These are phyloP conservation scores for Choloepus hoffmanni DNA, from an alignment of 2,113 vertebrate genomes.

Conservation along the genomic window DNA sequence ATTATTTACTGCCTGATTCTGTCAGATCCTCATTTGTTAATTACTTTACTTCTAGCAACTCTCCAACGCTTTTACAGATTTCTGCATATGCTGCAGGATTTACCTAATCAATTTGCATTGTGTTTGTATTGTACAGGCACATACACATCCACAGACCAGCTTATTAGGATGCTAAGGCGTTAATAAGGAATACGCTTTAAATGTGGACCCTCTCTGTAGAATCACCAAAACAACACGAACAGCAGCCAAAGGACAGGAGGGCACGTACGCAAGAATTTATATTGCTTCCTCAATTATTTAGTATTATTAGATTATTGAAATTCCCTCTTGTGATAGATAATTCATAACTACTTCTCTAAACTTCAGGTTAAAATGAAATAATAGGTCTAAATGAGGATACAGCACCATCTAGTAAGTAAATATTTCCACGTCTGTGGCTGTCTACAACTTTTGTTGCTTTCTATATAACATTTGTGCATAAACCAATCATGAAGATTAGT, in stretches of 20 bases:
- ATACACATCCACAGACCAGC: not conserved
- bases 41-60: slow-evolving; percentile 24
- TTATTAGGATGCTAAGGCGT: not conserved
- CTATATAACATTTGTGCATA: slow-evolving; percentile 6
- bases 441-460: slow-evolving; percentile 29
- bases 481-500: slow-evolving; percentile 1
- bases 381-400: not conserved
- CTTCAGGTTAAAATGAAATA: slow-evolving; percentile 34
- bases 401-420: not conserved
- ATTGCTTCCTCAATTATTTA: slow-evolving; percentile 15
- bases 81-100: not conserved
- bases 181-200: not conserved
- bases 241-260: not conserved
- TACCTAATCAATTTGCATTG: not conserved
- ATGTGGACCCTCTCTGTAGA: not conserved
- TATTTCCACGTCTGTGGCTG: not conserved
- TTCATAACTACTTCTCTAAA: not conserved
- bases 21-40: not conserved
- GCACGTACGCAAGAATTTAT: not conserved
- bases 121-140: not conserved
- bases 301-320: not conserved
- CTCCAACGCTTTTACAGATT: not conserved
- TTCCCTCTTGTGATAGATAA: not conserved
- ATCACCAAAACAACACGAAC: not conserved
- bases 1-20: slow-evolving; percentile 21